Percentiles rank a stretch among this genome's conserved stretches.
These are phyloP conservation scores for Catharus bicknelli DNA, from an alignment of 2,113 vertebrate species.

Conservation along the genomic window DNA sequence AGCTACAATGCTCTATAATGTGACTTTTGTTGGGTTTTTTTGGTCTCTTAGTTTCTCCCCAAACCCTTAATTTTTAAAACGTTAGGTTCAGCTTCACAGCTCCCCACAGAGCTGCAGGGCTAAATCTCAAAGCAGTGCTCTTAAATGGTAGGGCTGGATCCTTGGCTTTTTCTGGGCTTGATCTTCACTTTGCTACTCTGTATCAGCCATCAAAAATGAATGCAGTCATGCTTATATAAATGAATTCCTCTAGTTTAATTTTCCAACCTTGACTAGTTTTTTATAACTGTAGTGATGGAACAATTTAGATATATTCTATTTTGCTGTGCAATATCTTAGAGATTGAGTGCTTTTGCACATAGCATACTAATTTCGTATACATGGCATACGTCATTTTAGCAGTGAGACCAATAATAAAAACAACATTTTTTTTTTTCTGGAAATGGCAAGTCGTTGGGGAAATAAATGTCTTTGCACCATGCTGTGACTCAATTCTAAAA, in stretches of 20 bases:
- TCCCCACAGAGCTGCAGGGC: not conserved
- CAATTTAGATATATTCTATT: constrained; percentile 11
- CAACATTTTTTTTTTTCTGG: not conserved
- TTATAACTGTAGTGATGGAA: not conserved
- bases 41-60: not conserved
- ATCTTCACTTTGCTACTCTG: not conserved
- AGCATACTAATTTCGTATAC: not conserved
- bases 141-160: not conserved
- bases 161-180: not conserved
- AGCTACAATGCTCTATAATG: not conserved
- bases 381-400: not conserved
- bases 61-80: not conserved
- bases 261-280: not conserved
- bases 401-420: not conserved
- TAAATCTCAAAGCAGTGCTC: not conserved
- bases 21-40: not conserved
- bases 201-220: not conserved
- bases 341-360: not conserved
- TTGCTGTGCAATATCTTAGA: not conserved
- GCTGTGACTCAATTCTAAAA: not conserved
- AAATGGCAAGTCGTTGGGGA: not conserved
- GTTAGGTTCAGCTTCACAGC: not conserved
- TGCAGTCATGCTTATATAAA: not conserved
- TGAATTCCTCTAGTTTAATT: not conserved
- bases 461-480: not conserved